Base-by-base conservation (phyloP, 2,797 vertebrate genomes). In the Hybognathus amarus region DNA sequence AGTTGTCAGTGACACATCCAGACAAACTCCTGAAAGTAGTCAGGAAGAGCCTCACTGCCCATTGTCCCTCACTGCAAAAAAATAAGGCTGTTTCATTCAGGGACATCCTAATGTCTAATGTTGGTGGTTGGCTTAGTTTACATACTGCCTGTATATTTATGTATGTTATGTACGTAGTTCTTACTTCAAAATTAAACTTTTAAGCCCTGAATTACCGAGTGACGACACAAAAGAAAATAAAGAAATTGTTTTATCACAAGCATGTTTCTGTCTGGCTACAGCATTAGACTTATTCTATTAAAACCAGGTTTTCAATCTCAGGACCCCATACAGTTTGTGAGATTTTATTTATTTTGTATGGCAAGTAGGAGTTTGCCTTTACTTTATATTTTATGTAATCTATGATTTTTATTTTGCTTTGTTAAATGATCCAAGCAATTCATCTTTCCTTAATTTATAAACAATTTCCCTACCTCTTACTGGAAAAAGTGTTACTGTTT, bases 81-180 rank as follows among this genome's bases (percentile, higher is more conserved):
- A 33, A 33, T 77, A 40, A 59, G 52, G 18, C 38, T 38, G 68
- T 36, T 77, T 50, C 67, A 52, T 84, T 86, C 86, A 83, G 85
- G 81, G 79, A 78, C 83, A 87, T 82, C 68, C 36, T 78, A 80
- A 79, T 86, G 81, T 77, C 52, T 85, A 70, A 69, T 82, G 42
- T 69, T 83, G 81, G 79, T 88, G 88, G 71, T 87, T 84, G 82
- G 85, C 83, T 89, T 86, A 82, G 85, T 86, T 89, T 85, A 82
- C 87, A 83, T 84, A 84, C 68, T 84, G 79, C 82, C 73, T 88
- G 71, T 89, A 87, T 89, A 85, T 88, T 89, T 88, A 88, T 87
- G 68, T 73, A 83, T 85, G 45, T 80, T 75, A 76, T 87, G 82
- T 87, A 85, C 80, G 79, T 85, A 85, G 84, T 78, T 88, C 76